Base-by-base conservation (phyloP, 1,140 invertebrate species). In the Trachelipus rathkii region DNA sequence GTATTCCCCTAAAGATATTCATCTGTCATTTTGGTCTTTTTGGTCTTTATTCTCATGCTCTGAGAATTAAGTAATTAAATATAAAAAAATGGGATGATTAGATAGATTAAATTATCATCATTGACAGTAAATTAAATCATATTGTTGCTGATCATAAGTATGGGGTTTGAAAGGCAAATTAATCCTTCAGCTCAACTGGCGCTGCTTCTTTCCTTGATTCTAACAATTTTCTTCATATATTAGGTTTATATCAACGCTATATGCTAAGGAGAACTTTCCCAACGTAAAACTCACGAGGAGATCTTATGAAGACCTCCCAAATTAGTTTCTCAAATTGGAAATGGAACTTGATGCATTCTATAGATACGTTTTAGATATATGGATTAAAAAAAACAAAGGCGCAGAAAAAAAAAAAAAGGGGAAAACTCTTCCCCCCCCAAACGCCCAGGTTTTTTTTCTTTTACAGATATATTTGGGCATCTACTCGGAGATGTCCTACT, bases 381-480 rank as follows among this genome's bases (percentile, higher is more conserved):
- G 33, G 74, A 81, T 71, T n/a, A n/a, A 87, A 87, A 81, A 81
- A 84, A 23, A 82, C 81, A 45, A 81, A 81, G 50, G 86, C 86
- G 0, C 87, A 87, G 66, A n/a, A n/a, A n/a, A n/a, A n/a, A n/a
- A n/a, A n/a, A n/a, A n/a, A n/a, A n/a, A n/a, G n/a, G n/a, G n/a
- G n/a, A n/a, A n/a, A n/a, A n/a, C n/a, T n/a, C n/a, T n/a, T n/a
- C n/a, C n/a, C n/a, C n/a, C n/a, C n/a, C n/a, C n/a, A n/a, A n/a
- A n/a, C n/a, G n/a, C n/a, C 87, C 86, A 43, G 84, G n/a, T n/a
- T n/a, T n/a, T n/a, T n/a, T 87, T 44, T 86, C 85, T 75, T 87
- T 87, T 77, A 87, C 87, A 0, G 87, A 87, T 79, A 86, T 87
- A 72, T 87, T 87, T 81, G 87, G 87, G 13, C 84, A 86, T 77